phyloP scores from a whole-genome alignment of 1,140 invertebrate species.

The Drosophila novamexicana region DNA sequence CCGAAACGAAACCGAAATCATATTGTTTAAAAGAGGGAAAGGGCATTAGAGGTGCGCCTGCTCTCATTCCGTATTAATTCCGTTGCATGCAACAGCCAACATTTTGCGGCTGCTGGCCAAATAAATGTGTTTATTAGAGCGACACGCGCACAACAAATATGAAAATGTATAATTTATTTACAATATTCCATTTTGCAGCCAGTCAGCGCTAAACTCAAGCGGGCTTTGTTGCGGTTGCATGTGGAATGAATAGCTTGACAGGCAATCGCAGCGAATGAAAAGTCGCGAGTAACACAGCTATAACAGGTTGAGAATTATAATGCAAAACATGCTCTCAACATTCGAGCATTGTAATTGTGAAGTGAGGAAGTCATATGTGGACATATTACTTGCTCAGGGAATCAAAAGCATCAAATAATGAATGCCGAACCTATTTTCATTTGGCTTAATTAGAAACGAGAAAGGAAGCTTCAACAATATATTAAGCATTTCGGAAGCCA shows the following conservation, averaged over 20 bases:
- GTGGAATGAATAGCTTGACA: neutral
- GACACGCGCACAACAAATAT: constrained; percentile 7
- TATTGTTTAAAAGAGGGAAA: neutral
- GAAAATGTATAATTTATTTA: constrained; percentile 22
- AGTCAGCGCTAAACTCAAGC: neutral
- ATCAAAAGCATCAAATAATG: too few relatives aligned
- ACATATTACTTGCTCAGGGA: too few relatives aligned
- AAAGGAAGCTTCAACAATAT: too few relatives aligned
- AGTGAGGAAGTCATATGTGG: too few relatives aligned
- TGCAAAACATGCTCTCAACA: too few relatives aligned
- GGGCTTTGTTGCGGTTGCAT: constrained; percentile 1
- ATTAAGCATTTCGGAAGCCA: neutral
- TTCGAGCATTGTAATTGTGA: too few relatives aligned
- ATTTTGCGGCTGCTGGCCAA: constrained; percentile 29
- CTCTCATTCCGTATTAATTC: too few relatives aligned
- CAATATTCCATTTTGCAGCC: constrained; percentile 2
- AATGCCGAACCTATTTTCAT: too few relatives aligned
- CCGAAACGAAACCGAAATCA: too few relatives aligned
- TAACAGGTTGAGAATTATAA: neutral
- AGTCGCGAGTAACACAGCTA: too few relatives aligned
- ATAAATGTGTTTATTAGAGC: neutral
- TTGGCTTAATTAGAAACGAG: too few relatives aligned
- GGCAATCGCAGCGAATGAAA: constrained; percentile 1
- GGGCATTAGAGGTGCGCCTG: neutral
- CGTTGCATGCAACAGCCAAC: constrained; percentile 26